Base-by-base conservation (phyloP, 2,888 invertebrate genomes). In the Dyspetes luteomarginatus region DNA sequence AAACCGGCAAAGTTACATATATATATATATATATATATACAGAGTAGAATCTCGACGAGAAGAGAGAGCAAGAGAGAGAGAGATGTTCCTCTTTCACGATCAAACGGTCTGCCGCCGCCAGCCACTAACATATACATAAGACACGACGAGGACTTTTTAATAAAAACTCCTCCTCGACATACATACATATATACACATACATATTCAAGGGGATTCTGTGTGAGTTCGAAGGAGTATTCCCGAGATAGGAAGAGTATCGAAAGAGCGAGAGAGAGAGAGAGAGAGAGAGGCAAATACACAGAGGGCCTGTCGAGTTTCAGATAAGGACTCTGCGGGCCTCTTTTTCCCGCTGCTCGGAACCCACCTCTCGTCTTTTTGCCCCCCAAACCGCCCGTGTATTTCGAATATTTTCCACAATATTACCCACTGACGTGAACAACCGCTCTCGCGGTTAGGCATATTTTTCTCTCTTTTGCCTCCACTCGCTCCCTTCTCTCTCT, bases 331-430 rank as follows among this genome's bases (percentile, higher is more conserved):
- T 17, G 67, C 73, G 77, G 65, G 62, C 68, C 81, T 67, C 72
- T 73, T 77, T 36, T 81, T 68, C 77, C 58, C 19, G 22, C 60
- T 60, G 28, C 68, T 48, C 43, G 19, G 65, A 45, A 41, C 52
- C 43, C 24, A 43, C 43, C 7, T 43, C 2, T 48, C 43, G 28
- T 15, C 12, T 9, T 26, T 64, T 50, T 28, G 15, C 17, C 28
- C 56, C 56, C 5, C 56, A 9, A 17, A 28, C 15, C 52, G 26
- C 3, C 60, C 19, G 48, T 56, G 64, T 74, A 78, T 81, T 78
- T 74, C 60, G 58, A 81, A 81, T 74, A 78, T 81, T 81, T 74
- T 81, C 74, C 68, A 78, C 48, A 45, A 81, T 81, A 81, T 81
- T 74, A 73, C 78, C 69, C 77, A 65, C 65, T 41, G 45, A 71